These are phyloP conservation scores for Sminthurinus aureus DNA, from an alignment of 2,888 invertebrate species.

Conservation along the genomic window DNA sequence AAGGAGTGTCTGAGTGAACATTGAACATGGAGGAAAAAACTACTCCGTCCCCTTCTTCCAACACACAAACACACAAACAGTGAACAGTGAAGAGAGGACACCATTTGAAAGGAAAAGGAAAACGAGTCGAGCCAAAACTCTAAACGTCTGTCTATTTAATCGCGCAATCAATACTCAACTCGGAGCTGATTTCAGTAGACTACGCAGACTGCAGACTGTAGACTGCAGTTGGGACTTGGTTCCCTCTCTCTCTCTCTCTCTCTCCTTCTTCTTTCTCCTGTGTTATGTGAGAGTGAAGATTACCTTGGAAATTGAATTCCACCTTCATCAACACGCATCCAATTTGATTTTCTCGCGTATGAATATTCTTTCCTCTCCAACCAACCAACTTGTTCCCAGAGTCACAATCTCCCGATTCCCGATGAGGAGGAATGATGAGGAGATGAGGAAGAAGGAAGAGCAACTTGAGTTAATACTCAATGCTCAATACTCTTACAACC, in stretches of 20 bases:
- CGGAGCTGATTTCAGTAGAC: too few species aligned
- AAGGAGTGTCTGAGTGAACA: too few species aligned
- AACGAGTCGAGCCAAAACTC: conserved; percentile 18
- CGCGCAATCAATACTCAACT: conserved; percentile 38
- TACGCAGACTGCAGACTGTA: too few species aligned
- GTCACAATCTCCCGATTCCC: not conserved
- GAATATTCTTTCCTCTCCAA: conserved; percentile 30
- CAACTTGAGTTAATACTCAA: conserved; percentile 2
- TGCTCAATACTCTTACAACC: not conserved
- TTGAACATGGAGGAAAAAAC: too few species aligned
- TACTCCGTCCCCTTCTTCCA: not conserved
- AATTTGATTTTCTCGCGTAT: conserved; percentile 42
- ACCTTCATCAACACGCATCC: conserved; percentile 39
- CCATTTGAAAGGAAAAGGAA: conserved; percentile 1
- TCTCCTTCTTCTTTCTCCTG: not conserved
- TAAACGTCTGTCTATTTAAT: conserved; percentile 36
- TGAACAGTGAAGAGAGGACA: not conserved
- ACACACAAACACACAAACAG: conserved; percentile 13
- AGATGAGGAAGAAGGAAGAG: too few species aligned
- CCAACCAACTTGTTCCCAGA: conserved; percentile 1
- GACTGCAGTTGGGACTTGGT: conserved; percentile 18
- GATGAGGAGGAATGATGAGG: too few species aligned
- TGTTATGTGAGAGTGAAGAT: not conserved
- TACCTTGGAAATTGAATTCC: conserved; percentile 41
- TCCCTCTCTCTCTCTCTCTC: conserved; percentile 5